Evolutionary conservation across 2,113 vertebrate genomes (phyloP).

Genomic region (Protobothrops flavoviridis): DNA sequence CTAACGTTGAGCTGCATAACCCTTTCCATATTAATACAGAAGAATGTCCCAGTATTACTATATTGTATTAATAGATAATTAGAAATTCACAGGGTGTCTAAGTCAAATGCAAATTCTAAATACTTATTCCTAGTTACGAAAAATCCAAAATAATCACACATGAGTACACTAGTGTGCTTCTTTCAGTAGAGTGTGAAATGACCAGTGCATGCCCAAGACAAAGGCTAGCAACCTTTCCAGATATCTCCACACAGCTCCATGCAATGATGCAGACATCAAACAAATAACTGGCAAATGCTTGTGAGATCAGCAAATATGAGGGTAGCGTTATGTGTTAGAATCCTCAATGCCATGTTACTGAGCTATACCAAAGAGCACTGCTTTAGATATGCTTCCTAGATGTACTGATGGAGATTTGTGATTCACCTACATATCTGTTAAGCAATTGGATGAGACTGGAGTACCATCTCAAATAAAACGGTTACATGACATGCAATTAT

Average conservation of each 20-base stretch:
- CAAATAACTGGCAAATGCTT: background rate
- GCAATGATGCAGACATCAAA: background rate
- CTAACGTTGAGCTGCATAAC: background rate
- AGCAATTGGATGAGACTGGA: background rate
- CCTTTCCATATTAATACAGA: background rate
- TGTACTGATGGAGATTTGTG: background rate
- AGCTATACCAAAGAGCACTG: background rate
- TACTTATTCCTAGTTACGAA: background rate
- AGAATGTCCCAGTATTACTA: background rate
- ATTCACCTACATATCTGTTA: background rate
- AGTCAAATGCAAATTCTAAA: background rate
- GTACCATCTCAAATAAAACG: background rate
- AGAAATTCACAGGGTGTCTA: background rate
- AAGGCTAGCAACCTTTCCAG: background rate
- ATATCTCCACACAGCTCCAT: background rate
- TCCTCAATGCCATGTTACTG: background rate
- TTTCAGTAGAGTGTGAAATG: background rate
- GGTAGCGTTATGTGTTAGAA: background rate
- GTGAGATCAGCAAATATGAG: background rate
- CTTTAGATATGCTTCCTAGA: background rate
- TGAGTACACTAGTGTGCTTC: background rate
- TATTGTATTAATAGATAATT: background rate
- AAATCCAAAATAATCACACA: background rate
- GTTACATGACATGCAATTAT: background rate
- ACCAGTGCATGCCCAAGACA: background rate